A percentile compares a stretch with the other conserved stretches of the same genome.
Evolutionary conservation across 2,797 vertebrate species (phyloP).

Genomic region (Cephalopachus bancanus): DNA sequence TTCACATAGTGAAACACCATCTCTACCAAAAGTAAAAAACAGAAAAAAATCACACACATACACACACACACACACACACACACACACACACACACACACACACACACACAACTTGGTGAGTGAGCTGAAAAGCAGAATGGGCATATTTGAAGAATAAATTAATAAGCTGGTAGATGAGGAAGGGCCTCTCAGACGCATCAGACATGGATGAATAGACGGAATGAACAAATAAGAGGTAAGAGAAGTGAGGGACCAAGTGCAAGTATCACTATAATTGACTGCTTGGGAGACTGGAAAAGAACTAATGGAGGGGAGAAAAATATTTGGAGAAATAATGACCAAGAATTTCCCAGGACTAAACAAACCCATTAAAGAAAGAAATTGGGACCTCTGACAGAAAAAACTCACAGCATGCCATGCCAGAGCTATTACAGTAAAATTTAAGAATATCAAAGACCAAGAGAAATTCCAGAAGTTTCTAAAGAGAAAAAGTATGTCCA

Average conservation of each 20-base stretch:
- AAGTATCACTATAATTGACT: accelerated
- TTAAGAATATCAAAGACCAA: neutral
- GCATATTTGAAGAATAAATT: accelerated
- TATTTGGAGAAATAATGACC: neutral
- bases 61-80: too few relatives aligned
- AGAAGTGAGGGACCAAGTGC: neutral
- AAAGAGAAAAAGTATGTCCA: neutral
- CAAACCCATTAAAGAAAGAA: neutral
- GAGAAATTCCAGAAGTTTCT: neutral
- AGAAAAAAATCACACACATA: too few relatives aligned
- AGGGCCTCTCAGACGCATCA: neutral
- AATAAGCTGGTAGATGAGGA: neutral
- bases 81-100: too few relatives aligned
- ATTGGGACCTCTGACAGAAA: too few relatives aligned
- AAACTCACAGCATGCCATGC: accelerated
- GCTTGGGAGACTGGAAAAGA: neutral
- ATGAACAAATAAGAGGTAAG: neutral
- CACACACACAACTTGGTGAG: too few relatives aligned
- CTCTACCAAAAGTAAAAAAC: too few relatives aligned
- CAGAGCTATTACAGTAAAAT: neutral
- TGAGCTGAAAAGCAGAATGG: too few relatives aligned
- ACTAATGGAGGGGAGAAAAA: neutral
- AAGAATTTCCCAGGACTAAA: neutral
- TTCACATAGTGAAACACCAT: too few relatives aligned
- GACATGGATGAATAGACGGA: neutral